Evolutionary conservation across 2,113 vertebrate species (phyloP), one percentile per base, ranked within the genome.

Genomic region (Bos taurus): DNA sequence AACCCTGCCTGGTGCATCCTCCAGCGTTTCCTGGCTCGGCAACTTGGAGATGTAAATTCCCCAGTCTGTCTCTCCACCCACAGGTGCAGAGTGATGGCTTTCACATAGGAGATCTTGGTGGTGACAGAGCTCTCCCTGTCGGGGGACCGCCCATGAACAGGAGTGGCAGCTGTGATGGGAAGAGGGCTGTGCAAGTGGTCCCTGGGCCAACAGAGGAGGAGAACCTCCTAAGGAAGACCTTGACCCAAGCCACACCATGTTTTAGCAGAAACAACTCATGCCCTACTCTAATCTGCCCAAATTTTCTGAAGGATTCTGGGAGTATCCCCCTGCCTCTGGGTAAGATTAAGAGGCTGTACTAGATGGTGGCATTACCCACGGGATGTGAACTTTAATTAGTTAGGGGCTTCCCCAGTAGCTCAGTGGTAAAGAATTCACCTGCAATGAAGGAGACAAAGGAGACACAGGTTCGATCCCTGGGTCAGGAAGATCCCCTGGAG

Each of bases 1-100:
- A 33, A 71, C 0, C 2, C 36, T 40, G 28, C 77, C 36, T 6
- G 1, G 14, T 0, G 0, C 13, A 30, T 60, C 48, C 54, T 77
- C 80, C 11, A 56, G n/a, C 6, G 12, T 62, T 36, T 77, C 40
- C 52, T 43, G 52, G 43, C 48, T 93, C 83, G 4, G 16, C 0
- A 1, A 84, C 77, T 87, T 46, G 4, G 36, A 81, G 36, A n/a
- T 26, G 7, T 74, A 87, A 46, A 78, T 52, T 86, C 5, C 33
- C 1, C 2, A 4, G 43, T 74, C 52, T 85, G 48, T 60, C 36
- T 95, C 74, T 95, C 88, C 17, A 7, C 14, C 62, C 26, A 19
- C 67, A 60, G 46, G 13, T 26, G 1, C 25, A n/a, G 60, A 43
- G 46, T 21, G 36, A 62, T 12, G 16, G n/a, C 23, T 80, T 57